Base-by-base conservation (phyloP, 1,140 invertebrate species). In the Carposina sasakii region DNA sequence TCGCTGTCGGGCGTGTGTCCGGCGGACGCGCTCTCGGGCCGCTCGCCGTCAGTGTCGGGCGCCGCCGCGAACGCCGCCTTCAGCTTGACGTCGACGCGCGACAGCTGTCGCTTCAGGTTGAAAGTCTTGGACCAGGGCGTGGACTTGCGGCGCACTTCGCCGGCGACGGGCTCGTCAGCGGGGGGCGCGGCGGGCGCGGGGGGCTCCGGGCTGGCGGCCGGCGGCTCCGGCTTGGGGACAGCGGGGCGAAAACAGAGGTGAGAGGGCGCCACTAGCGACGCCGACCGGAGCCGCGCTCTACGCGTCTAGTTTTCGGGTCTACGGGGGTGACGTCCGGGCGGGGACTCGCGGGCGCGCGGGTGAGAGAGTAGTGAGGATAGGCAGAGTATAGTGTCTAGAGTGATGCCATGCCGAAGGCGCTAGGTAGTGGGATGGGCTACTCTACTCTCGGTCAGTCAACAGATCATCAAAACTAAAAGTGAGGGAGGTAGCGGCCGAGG, bases 91-190 rank as follows among this genome's bases (percentile, higher is more conserved):
- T 94, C 93, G 47, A 93, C 92, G 79, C 90, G 92, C 50, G 90
- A 92, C 55, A 94, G 86, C 76, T 93, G 92, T 70, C 92, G 89
- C 77, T 94, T 94, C 31, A 94, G 86, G 68, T 90, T 92, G 75
- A 94, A 92, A 46, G 87, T 88, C 76, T 90, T 91, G 13, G 12
- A 34, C 90, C 90, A 91, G 28, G 89, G 87, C 9, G 87, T 86
- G 39, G 89, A 90, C 65, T 89, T 89, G 28, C 89, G 82, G 53
- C 78, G 56, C 5, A 72, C 57, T 45, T 76, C 76, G 19, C 43
- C 50, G 16, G 52, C 54, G 51, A 75, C 75, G n/a, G 69, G 62
- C 30, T 60, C 55, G 52, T 79, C 44, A 50, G 73, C 71, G 61
- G 62, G 67, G 63, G 71, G 26, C 10, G 52, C 57, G 63, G 22